phyloP scores from a whole-genome alignment of 2,113 vertebrate species.

The Rhodinocichla rosea region DNA sequence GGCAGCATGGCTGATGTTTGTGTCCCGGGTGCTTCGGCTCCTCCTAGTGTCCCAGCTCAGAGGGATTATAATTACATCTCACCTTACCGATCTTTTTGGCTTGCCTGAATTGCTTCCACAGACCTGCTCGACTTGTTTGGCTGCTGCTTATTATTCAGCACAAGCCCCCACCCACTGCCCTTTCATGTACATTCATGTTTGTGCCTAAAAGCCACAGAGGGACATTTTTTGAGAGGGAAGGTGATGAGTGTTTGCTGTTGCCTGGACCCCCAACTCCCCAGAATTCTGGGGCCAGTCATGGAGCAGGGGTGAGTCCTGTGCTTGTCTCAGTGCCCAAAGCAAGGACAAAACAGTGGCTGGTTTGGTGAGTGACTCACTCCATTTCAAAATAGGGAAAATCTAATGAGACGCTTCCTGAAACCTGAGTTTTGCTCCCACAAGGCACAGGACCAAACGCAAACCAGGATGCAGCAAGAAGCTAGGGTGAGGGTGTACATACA shows the following conservation, averaged over 20 bases:
- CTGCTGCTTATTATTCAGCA: slow-evolving; percentile 49
- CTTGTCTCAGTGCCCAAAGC: background rate
- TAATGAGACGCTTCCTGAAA: slow-evolving; percentile 51
- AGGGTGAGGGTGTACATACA: background rate
- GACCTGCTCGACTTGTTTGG: slow-evolving; percentile 66
- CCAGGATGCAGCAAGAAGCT: background rate
- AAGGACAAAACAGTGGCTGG: background rate
- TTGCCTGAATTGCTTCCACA: slow-evolving; percentile 22
- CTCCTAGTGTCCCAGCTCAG: background rate
- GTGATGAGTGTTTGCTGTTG: background rate
- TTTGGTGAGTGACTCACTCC: background rate
- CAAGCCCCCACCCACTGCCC: slow-evolving; percentile 31
- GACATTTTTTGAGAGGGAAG: slow-evolving; percentile 27
- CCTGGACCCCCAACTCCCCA: background rate
- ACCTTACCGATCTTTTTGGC: slow-evolving; percentile 34
- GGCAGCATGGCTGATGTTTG: background rate
- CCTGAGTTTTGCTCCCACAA: background rate
- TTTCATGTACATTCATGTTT: slow-evolving; percentile 28
- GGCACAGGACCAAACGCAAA: background rate
- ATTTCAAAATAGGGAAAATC: slow-evolving; percentile 33
- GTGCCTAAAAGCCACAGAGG: slow-evolving; percentile 18
- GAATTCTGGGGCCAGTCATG: background rate
- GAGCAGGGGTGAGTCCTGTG: background rate
- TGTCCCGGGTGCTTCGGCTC: background rate
- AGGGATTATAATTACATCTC: slow-evolving; percentile 59